Evolutionary conservation across 2,888 invertebrate genomes (phyloP), one percentile per base, ranked within the genome.

Genomic region (Timema podura): DNA sequence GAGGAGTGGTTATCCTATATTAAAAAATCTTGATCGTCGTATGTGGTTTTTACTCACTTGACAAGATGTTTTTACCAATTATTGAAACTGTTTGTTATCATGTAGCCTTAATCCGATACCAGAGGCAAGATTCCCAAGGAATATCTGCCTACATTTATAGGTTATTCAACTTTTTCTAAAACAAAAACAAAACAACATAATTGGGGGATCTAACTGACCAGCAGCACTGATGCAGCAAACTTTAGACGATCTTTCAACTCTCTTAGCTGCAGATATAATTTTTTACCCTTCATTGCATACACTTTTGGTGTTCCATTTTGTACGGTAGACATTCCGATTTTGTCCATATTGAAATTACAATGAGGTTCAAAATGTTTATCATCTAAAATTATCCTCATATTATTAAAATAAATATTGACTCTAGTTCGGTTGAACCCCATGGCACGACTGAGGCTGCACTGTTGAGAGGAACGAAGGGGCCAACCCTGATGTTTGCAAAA

Each of bases 341-440:
- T 74, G 61, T 75, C 75, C 74, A 77, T 74, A 70, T 76, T 76
- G 51, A 71, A 76, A 48, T 75, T 73, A 71, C 67, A 61, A 68
- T 74, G 70, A 47, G 77, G 73, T 15, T 64, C 30, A 75, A 76
- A 75, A 46, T 74, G 72, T 51, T 75, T 72, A 8, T 67, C n/a
- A 30, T 30, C 30, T 30, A 30, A 30, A 30, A 30, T 30, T 30
- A 30, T 64, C 69, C 76, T 74, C 70, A 77, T 74, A 69, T 77
- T 74, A 64, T 77, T 73, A 74, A 75, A 77, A 76, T 77, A 76
- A 47, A 73, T 47, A 65, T 70, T 69, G 6, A 78, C 77, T 5
- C 75, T 74, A n/a, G 72, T 70, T 76, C 75, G 77, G 67, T 79
- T 78, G 66, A 80, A 81, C 0, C 77, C 78, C 65, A 74, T 72